Conservation (phyloP, 2,113 vertebrate genomes). For the Suricata suricatta region DNA sequence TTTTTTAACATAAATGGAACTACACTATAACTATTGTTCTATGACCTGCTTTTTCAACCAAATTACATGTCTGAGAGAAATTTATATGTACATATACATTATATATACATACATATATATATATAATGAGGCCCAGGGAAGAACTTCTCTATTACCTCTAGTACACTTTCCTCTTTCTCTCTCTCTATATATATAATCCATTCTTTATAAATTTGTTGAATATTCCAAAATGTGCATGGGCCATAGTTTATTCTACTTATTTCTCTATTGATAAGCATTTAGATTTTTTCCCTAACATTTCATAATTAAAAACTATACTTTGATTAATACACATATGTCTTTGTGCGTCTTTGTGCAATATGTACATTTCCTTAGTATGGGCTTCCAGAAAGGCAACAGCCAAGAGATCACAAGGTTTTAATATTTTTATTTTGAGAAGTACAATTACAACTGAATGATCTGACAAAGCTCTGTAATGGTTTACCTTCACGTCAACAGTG, state of each 20-base stretch:
- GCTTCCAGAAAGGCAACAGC: background rate
- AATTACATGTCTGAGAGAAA: background rate
- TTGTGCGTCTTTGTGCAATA: background rate
- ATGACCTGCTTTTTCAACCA: slow-evolving; percentile 24
- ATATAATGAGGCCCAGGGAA: slow-evolving; percentile 10
- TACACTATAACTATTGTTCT: background rate
- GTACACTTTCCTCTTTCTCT: background rate
- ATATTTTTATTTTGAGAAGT: background rate
- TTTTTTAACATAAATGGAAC: background rate
- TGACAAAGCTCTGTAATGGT: background rate
- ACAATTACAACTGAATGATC: background rate
- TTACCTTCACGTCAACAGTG: background rate
- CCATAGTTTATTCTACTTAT: background rate
- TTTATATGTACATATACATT: background rate
- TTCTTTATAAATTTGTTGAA: background rate
- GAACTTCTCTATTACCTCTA: background rate
- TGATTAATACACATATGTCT: background rate
- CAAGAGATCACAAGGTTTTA: background rate
- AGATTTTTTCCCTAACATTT: background rate
- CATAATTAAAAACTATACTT: slow-evolving; percentile 20
- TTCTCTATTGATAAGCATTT: background rate
- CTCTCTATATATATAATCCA: background rate
- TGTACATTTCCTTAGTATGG: background rate
- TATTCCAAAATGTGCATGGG: background rate
- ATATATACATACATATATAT: background rate